phyloP scores from a whole-genome alignment of 1,140 invertebrate species.

The Sycobia sp. region DNA sequence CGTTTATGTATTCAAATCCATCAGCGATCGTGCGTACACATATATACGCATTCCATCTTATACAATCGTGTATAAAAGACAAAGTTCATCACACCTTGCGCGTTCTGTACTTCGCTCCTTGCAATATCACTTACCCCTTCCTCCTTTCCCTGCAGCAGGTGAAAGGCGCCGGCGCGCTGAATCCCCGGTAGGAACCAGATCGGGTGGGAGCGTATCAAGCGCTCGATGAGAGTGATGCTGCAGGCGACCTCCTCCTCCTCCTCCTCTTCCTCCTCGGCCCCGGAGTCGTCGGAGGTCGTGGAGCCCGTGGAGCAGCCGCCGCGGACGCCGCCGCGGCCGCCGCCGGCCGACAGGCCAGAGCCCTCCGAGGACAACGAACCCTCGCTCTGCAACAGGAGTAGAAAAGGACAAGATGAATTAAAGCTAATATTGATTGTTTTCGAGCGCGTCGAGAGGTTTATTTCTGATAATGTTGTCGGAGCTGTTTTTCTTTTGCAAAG shows the following conservation, averaged over 20 bases:
- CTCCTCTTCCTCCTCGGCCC: constrained; percentile 45
- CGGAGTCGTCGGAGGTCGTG: constrained; percentile 43
- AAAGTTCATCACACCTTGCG: too few relatives aligned
- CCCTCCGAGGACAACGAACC: constrained; percentile 58
- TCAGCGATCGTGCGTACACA: too few relatives aligned
- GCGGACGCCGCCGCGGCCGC: too few relatives aligned
- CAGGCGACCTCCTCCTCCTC: constrained; percentile 65
- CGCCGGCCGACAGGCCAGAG: constrained; percentile 51
- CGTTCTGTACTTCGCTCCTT: too few relatives aligned
- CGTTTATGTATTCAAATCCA: too few relatives aligned
- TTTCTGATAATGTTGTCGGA: too few relatives aligned
- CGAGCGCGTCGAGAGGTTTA: too few relatives aligned
- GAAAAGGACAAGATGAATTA: too few relatives aligned
- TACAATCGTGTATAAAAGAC: too few relatives aligned
- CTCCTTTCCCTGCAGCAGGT: constrained; percentile 90
- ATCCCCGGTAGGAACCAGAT: constrained; percentile 96
- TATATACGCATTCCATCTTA: too few relatives aligned
- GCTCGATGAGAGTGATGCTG: constrained; percentile 83
- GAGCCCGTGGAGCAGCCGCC: constrained; percentile 51
- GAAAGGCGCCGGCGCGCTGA: constrained; percentile 87
- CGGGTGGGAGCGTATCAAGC: constrained; percentile 87
- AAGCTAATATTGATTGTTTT: too few relatives aligned
- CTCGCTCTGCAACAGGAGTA: constrained; percentile 46
- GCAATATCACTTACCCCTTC: constrained; percentile 87
- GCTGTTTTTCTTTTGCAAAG: too few relatives aligned